Evolutionary conservation across 2,797 vertebrate genomes (phyloP).

Genomic region (Cuculus canorus): DNA sequence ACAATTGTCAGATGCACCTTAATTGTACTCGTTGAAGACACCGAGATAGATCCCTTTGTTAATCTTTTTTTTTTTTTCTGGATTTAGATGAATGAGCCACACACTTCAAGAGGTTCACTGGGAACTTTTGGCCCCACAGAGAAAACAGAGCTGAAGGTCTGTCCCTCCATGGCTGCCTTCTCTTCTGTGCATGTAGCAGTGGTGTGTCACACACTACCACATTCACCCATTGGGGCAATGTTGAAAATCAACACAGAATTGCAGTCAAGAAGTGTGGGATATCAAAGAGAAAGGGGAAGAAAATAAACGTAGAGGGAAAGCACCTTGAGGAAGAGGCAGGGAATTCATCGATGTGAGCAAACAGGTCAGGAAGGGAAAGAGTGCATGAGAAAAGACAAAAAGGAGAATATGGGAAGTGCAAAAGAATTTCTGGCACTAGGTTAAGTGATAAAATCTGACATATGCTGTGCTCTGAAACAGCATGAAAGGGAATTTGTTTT

Average conservation of each 20-base stretch:
- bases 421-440: not conserved
- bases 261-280: not conserved
- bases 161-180: not conserved
- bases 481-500: not conserved
- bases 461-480: not conserved
- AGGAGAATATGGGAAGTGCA: not conserved
- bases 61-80: not conserved
- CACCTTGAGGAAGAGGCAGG: not conserved
- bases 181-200: not conserved
- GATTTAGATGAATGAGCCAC: not conserved
- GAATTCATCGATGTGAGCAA: not conserved
- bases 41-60: not conserved
- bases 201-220: fast-evolving
- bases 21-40: not conserved
- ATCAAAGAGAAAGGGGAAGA: not conserved
- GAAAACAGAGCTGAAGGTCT: not conserved
- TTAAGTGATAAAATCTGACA: not conserved
- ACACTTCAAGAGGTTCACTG: not conserved
- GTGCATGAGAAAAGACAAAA: not conserved
- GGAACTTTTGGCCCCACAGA: not conserved
- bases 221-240: fast-evolving
- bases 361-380: not conserved
- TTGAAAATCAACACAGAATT: not conserved
- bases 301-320: not conserved
- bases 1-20: not conserved